Percentiles rank a stretch among this genome's conserved stretches.
phyloP scores from a whole-genome alignment of 2,797 vertebrate genomes.

The Odontamblyopus rebecca region DNA sequence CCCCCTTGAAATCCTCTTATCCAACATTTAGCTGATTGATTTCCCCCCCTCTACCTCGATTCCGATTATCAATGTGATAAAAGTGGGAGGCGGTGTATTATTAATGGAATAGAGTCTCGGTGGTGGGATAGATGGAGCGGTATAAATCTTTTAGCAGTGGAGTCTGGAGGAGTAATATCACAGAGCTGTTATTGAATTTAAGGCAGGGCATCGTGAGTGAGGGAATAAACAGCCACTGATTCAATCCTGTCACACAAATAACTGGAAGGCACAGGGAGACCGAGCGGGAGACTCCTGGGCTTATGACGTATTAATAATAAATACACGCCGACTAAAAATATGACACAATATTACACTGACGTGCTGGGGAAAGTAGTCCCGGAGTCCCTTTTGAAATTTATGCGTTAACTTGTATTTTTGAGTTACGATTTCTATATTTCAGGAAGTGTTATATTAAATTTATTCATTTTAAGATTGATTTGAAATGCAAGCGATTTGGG shows the following conservation, averaged over 20 bases:
- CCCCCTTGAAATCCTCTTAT: conserved; percentile 72
- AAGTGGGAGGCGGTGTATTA: conserved; percentile 61
- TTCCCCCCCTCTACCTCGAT: conserved; percentile 45
- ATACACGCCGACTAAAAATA: conserved; percentile 21
- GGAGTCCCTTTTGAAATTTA: not conserved
- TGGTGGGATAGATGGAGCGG: conserved; percentile 35
- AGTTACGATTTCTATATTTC: not conserved
- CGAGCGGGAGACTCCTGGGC: conserved; percentile 13
- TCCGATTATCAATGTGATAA: conserved; percentile 66
- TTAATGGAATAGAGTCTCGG: conserved; percentile 49
- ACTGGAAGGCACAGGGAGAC: conserved; percentile 17
- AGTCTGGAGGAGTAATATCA: conserved; percentile 53
- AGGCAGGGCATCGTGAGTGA: conserved; percentile 38
- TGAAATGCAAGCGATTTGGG: not conserved
- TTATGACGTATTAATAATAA: conserved; percentile 35
- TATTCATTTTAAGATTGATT: not conserved
- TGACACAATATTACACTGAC: conserved; percentile 13
- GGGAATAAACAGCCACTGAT: conserved; percentile 37
- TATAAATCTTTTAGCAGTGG: conserved; percentile 60
- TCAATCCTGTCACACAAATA: conserved; percentile 30
- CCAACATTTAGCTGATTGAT: conserved; percentile 76
- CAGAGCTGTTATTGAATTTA: conserved; percentile 43
- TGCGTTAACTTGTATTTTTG: not conserved
- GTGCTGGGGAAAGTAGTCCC: conserved; percentile 13
- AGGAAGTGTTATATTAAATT: not conserved